phyloP scores from a whole-genome alignment of 2,888 invertebrate species.

The Meiosimyza decipiens region DNA sequence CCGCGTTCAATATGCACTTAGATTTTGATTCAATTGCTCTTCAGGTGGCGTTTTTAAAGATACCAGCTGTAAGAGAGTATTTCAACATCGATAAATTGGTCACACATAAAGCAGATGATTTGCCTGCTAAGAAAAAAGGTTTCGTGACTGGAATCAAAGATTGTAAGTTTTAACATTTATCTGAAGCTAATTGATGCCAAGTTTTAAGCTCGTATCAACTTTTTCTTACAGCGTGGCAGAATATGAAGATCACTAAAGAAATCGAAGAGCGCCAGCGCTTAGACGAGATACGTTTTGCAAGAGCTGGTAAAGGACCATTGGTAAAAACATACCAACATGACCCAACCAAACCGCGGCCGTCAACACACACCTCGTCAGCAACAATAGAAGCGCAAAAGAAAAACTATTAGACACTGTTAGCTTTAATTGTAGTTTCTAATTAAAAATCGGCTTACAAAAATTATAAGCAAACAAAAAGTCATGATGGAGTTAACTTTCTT shows the following conservation, averaged over 20 bases:
- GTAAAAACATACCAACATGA: constrained; percentile 89
- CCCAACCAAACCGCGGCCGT: constrained; percentile 73
- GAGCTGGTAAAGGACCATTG: constrained; percentile 87
- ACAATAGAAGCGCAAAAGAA: constrained; percentile 47
- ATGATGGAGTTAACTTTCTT: background rate
- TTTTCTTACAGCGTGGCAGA: constrained; percentile 76
- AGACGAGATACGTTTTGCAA: constrained; percentile 83
- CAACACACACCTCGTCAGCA: constrained; percentile 64
- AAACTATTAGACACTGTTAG: constrained; percentile 11
- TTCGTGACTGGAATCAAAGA: constrained; percentile 84
- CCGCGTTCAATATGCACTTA: background rate
- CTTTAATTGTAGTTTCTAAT: constrained; percentile 17
- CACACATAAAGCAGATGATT: constrained; percentile 69
- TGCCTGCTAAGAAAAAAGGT: constrained; percentile 79
- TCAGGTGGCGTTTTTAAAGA: constrained; percentile 76
- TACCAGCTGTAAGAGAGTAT: constrained; percentile 78
- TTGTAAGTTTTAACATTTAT: constrained; percentile 69
- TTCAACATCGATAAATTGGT: constrained; percentile 79
- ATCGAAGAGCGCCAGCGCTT: constrained; percentile 80
- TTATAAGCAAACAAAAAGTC: constrained; percentile 19
- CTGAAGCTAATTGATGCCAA: background rate
- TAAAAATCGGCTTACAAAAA: constrained; percentile 37
- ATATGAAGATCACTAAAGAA: constrained; percentile 82
- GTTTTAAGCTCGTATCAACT: background rate
- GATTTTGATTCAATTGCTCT: background rate